phyloP scores from a whole-genome alignment of 2,113 vertebrate species.

The Arvicanthis niloticus region DNA sequence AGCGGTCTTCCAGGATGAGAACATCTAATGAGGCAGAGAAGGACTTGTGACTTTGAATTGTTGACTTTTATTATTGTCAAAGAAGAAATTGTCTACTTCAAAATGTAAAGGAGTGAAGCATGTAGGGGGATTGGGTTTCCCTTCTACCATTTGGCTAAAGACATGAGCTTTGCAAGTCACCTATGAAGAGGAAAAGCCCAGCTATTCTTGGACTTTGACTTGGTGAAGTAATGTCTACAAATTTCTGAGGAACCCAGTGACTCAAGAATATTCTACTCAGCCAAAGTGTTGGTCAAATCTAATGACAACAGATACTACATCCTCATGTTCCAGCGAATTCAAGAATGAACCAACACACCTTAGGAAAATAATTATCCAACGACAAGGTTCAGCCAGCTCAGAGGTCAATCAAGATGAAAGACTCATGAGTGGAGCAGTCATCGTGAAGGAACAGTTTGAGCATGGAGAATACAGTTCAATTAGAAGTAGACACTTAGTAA shows the following conservation, averaged over 20 bases:
- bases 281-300: conserved; percentile 5
- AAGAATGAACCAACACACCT: conserved; percentile 38
- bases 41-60: not conserved
- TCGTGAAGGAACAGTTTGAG: not conserved
- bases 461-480: not conserved
- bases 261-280: not conserved
- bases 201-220: conserved; percentile 18
- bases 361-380: not conserved
- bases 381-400: not conserved
- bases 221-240: conserved; percentile 45
- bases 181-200: conserved; percentile 23
- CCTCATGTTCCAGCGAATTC: not conserved
- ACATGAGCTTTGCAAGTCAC: not conserved
- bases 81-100: not conserved
- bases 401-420: not conserved
- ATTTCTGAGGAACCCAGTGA: conserved; percentile 39
- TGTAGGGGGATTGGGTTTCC: conserved; percentile 11
- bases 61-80: not conserved
- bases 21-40: conserved; percentile 31
- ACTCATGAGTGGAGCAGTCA: not conserved
- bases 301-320: not conserved
- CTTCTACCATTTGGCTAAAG: not conserved
- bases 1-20: not conserved
- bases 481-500: not conserved
- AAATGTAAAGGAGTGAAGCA: not conserved